Evolutionary conservation across 2,797 vertebrate genomes (phyloP).

Genomic region (Phoebastria nigripes): DNA sequence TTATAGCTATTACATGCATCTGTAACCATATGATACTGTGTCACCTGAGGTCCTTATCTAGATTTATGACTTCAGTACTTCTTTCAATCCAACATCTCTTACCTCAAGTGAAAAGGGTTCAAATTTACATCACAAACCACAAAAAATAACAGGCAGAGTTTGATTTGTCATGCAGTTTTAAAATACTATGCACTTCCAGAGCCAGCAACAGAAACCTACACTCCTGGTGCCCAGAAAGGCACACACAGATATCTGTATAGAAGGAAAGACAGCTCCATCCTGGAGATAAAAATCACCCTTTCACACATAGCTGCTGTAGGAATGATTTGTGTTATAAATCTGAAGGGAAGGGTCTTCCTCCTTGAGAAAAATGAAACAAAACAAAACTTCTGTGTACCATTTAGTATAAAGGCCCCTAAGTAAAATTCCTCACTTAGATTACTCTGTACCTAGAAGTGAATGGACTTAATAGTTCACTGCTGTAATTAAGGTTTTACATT

Average conservation of each 20-base stretch:
- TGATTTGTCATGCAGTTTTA: neutral
- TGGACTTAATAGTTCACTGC: neutral
- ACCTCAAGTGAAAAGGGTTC: neutral
- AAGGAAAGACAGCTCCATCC: neutral
- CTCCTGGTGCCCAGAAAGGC: neutral
- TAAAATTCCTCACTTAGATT: neutral
- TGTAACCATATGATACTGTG: neutral
- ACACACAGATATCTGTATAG: neutral
- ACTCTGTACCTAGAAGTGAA: neutral
- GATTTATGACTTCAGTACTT: neutral
- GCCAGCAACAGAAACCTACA: neutral
- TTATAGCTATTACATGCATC: neutral
- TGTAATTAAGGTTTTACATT: neutral
- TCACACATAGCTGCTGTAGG: neutral
- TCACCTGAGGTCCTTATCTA: neutral
- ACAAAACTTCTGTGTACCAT: neutral
- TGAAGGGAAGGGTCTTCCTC: neutral
- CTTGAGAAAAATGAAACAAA: neutral
- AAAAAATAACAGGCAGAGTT: neutral
- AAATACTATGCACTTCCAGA: neutral
- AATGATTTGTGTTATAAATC: neutral
- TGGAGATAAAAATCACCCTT: neutral
- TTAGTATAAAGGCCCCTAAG: neutral
- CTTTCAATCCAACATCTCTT: neutral
- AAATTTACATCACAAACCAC: neutral